phyloP scores from a whole-genome alignment of 2,888 invertebrate genomes.

The Pandemis corylana region DNA sequence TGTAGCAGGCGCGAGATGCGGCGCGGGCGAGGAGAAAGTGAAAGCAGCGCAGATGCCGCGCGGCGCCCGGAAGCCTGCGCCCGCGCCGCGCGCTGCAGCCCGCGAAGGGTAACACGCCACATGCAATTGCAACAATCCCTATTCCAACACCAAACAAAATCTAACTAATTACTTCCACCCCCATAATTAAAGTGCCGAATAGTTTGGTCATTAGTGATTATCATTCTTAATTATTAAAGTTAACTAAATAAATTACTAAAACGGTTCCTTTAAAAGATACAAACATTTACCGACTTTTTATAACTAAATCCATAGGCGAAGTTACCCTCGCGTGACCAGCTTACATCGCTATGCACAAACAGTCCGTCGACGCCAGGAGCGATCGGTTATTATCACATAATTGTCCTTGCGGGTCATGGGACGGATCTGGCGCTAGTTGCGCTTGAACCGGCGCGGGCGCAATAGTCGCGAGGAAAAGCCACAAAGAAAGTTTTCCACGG shows the following conservation, averaged over 20 bases:
- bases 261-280: conserved; percentile 19
- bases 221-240: background rate
- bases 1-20: conserved; percentile 68
- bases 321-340: conserved; percentile 70
- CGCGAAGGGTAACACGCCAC: conserved; percentile 61
- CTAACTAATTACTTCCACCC: background rate
- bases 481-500: conserved; percentile 82
- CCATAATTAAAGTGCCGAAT: background rate
- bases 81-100: conserved; percentile 56
- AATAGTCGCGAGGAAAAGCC: conserved; percentile 78
- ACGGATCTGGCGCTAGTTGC: conserved; percentile 30
- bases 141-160: background rate
- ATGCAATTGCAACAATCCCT: background rate
- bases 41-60: conserved; percentile 82
- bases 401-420: conserved; percentile 44
- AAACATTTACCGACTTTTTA: conserved; percentile 83
- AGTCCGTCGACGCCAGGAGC: conserved; percentile 55
- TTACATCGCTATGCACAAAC: conserved; percentile 70
- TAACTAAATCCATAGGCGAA: conserved; percentile 81
- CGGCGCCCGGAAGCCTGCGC: conserved; percentile 78
- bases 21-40: conserved; percentile 78
- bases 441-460: conserved; percentile 58
- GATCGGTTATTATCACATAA: conserved; percentile 58
- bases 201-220: background rate
- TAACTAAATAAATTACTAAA: conserved; percentile 1